These are phyloP conservation scores for Artibeus lituratus DNA, from an alignment of 2,797 vertebrate species.

Conservation along the genomic window DNA sequence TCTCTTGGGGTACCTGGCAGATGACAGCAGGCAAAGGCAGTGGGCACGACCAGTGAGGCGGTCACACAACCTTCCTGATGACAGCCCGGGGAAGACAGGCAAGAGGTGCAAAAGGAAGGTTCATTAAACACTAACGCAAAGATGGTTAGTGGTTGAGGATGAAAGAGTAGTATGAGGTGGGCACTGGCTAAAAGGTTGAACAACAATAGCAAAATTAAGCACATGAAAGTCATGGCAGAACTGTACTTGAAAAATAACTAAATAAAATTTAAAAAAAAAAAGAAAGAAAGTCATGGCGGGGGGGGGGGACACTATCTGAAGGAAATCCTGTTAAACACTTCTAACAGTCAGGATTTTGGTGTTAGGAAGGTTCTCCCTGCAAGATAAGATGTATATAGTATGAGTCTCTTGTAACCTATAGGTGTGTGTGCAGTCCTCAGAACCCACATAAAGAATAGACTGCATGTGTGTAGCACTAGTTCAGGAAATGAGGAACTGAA, in stretches of 20 bases:
- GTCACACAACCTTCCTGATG: fast-evolving
- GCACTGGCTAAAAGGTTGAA: background rate
- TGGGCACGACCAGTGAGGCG: background rate
- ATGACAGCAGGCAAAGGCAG: background rate
- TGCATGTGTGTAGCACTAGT: background rate
- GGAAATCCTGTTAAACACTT: background rate
- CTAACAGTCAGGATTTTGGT: background rate
- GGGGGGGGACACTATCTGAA: background rate
- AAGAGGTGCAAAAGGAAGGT: no score
- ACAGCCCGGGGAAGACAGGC: no score
- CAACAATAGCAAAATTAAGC: background rate
- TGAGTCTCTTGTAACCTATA: background rate
- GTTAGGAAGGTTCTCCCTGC: background rate
- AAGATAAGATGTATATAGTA: background rate
- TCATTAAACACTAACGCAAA: background rate
- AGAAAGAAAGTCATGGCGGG: background rate
- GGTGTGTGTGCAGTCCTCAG: background rate
- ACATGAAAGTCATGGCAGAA: background rate
- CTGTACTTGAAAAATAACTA: no score
- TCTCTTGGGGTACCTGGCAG: background rate
- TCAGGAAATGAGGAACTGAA: background rate
- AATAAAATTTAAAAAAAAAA: no score
- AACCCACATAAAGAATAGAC: background rate
- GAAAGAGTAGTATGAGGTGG: background rate
- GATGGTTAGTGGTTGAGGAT: background rate